phyloP scores from a whole-genome alignment of 2,113 vertebrate species.

The Nibea albiflora region DNA sequence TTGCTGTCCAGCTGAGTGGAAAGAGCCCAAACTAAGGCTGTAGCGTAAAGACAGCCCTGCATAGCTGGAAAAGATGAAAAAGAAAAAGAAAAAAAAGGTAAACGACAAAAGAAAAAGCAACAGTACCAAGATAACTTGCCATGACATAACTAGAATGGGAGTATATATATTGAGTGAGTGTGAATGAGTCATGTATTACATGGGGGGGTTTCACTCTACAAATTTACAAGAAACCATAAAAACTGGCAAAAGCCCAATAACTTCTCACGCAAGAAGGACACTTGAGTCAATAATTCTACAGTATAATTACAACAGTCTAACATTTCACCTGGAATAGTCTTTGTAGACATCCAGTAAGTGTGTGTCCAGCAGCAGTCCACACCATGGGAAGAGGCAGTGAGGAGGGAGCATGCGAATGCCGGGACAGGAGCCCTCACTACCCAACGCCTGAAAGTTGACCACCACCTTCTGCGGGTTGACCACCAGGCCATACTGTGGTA shows the following conservation, averaged over 20 bases:
- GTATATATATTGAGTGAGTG: constrained; percentile 21
- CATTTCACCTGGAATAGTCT: constrained; percentile 90
- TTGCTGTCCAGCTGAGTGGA: constrained; percentile 81
- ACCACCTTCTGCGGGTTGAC: constrained; percentile 90
- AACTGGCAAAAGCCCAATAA: not conserved
- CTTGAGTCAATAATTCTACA: not conserved
- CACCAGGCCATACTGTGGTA: constrained; percentile 91
- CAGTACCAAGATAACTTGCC: not conserved
- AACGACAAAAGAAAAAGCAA: not conserved
- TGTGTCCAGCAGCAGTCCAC: constrained; percentile 91
- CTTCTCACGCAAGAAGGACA: not conserved
- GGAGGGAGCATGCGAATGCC: constrained; percentile 81
- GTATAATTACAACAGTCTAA: not conserved
- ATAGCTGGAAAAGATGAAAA: constrained; percentile 81
- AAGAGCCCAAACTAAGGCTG: constrained; percentile 87
- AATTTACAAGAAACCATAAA: constrained; percentile 52
- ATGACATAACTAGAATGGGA: not conserved
- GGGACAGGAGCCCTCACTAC: constrained; percentile 9
- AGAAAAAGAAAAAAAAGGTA: not conserved
- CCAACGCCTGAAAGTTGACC: constrained; percentile 88
- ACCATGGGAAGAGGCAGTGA: constrained; percentile 90
- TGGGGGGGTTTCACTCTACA: too few relatives aligned
- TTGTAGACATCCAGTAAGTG: constrained; percentile 87
- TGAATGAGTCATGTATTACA: constrained; percentile 53
- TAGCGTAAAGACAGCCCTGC: constrained; percentile 87